Evolutionary conservation across 2,113 vertebrate genomes (phyloP).

Genomic region (Neofelis nebulosa): DNA sequence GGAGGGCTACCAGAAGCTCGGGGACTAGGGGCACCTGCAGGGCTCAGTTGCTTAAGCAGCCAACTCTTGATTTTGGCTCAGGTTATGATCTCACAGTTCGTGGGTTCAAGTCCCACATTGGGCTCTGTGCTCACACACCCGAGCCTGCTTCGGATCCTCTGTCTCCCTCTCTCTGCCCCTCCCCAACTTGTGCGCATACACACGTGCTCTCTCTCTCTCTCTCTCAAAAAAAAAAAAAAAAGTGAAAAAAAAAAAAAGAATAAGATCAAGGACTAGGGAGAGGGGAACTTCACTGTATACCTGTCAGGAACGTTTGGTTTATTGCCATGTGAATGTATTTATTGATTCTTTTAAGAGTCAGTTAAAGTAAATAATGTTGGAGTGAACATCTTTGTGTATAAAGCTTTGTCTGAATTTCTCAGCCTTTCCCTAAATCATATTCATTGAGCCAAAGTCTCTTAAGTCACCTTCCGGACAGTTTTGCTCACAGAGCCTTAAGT

Average conservation of each 20-base stretch:
- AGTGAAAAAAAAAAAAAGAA: no score
- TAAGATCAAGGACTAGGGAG: background rate
- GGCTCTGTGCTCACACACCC: no score
- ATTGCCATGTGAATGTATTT: background rate
- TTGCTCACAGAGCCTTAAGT: background rate
- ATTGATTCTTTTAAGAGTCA: slow-evolving; percentile 13
- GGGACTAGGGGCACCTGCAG: background rate
- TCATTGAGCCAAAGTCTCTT: background rate
- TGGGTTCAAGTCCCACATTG: no score
- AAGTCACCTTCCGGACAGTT: background rate
- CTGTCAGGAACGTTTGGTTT: background rate
- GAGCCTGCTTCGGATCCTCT: no score
- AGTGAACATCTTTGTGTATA: background rate
- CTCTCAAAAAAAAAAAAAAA: no score
- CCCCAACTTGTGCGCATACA: no score
- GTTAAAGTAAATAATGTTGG: background rate
- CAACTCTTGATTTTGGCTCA: no score
- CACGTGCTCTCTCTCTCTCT: no score
- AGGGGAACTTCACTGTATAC: background rate
- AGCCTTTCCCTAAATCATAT: slow-evolving; percentile 17
- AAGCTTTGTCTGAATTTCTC: background rate
- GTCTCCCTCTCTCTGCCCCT: no score
- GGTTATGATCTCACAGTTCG: no score
- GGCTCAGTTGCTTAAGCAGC: no score
- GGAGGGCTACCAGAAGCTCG: background rate